phyloP scores from a whole-genome alignment of 2,888 invertebrate genomes.

The Eudemis profundana region DNA sequence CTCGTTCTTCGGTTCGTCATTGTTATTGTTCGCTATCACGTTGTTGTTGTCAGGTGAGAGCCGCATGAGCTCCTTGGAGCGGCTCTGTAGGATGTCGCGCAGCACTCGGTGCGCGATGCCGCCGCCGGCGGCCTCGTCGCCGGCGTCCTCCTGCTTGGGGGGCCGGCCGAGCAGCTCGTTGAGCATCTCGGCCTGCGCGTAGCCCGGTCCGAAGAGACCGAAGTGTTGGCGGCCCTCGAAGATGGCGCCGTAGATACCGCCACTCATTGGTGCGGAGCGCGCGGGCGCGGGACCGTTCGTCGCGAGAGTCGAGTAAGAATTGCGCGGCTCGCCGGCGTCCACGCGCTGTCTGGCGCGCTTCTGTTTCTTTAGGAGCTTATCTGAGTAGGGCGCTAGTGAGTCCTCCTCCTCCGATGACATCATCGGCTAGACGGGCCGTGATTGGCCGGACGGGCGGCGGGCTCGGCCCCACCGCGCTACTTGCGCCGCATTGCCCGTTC shows the following conservation, averaged over 20 bases:
- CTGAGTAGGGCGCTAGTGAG: conserved; percentile 97
- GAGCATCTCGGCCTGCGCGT: conserved; percentile 95
- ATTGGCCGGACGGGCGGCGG: conserved; percentile 91
- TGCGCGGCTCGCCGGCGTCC: conserved; percentile 98
- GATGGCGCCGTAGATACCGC: conserved; percentile 95
- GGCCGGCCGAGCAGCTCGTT: conserved; percentile 95
- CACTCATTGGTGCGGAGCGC: conserved; percentile 92
- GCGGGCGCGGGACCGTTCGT: conserved; percentile 84
- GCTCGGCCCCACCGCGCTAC: conserved; percentile 83
- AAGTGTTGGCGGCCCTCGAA: conserved; percentile 92
- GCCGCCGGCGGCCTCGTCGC: conserved; percentile 81
- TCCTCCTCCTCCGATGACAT: conserved; percentile 99
- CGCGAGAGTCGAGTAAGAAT: conserved; percentile 91
- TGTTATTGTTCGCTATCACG: conserved; percentile 84
- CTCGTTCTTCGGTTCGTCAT: conserved; percentile 83
- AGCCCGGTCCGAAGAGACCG: conserved; percentile 93
- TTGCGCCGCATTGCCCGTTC: conserved; percentile 82
- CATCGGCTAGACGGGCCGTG: conserved; percentile 93
- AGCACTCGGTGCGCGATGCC: conserved; percentile 93
- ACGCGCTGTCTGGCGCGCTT: conserved; percentile 98
- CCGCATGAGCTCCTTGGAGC: conserved; percentile 92
- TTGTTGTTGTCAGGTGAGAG: conserved; percentile 86
- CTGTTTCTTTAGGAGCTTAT: conserved; percentile 96
- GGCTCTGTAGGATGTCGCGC: conserved; percentile 95
- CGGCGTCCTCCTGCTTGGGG: conserved; percentile 88